Percentiles rank a stretch among this genome's conserved stretches.
Evolutionary conservation across 1,140 invertebrate species (phyloP).

Genomic region (Ostrea denselamellosa): DNA sequence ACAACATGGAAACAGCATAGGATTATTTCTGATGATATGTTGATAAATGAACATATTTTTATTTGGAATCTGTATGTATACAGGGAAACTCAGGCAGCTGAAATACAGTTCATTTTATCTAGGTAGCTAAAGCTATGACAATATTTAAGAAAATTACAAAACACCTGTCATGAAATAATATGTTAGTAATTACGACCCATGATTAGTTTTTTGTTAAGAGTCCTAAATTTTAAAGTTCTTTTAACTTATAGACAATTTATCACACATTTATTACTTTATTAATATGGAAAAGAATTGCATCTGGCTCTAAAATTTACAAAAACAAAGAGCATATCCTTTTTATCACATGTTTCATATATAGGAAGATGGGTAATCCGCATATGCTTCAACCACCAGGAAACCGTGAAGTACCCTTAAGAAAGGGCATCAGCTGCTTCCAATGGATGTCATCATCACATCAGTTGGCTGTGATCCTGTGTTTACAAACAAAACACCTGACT

Average conservation of each 20-base stretch:
- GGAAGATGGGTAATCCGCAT: neutral
- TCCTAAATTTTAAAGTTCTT: neutral
- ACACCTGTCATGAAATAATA: too few species aligned
- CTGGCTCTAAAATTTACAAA: neutral
- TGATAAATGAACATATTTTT: too few species aligned
- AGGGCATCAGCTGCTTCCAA: neutral
- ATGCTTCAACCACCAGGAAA: neutral
- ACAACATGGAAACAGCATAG: too few species aligned
- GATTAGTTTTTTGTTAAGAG: neutral
- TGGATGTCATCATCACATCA: neutral
- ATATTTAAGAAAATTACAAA: too few species aligned
- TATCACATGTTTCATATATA: neutral
- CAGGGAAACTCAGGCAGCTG: too few species aligned
- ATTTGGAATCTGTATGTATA: too few species aligned
- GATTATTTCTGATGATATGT: too few species aligned
- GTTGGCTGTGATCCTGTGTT: neutral
- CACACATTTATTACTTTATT: neutral
- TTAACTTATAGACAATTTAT: neutral
- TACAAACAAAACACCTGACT: slow-evolving; percentile 21
- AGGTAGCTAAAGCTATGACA: too few species aligned
- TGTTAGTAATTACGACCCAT: too few species aligned
- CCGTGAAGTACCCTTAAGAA: neutral
- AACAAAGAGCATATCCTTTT: neutral
- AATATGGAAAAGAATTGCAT: neutral
- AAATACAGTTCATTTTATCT: too few species aligned